Conservation (phyloP, 2,888 invertebrate genomes). For the Beris morrisii region DNA sequence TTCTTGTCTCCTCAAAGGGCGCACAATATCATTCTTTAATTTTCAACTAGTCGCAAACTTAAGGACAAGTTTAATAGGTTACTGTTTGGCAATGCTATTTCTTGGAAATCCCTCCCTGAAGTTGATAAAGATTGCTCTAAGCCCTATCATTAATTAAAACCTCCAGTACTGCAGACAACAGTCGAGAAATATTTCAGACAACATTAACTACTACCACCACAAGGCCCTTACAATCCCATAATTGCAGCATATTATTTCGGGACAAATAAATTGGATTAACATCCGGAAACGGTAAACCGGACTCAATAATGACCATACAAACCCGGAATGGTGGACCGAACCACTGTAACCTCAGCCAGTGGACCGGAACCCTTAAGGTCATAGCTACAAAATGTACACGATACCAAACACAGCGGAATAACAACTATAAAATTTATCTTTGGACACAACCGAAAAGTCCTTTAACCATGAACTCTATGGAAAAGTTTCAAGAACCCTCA, state of each 20-base stretch:
- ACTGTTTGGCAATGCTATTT: too few relatives aligned
- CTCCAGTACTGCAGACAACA: not conserved
- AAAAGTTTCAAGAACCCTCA: not conserved
- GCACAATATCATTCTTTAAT: too few relatives aligned
- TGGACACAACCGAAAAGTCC: not conserved
- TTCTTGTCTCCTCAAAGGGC: too few relatives aligned
- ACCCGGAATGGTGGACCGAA: not conserved
- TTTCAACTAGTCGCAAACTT: too few relatives aligned
- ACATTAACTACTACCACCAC: not conserved
- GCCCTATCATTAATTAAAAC: not conserved
- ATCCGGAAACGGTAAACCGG: slow-evolving; percentile 3
- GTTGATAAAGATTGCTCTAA: not conserved
- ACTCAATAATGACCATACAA: slow-evolving; percentile 3
- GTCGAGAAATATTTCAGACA: not conserved
- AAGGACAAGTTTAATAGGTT: too few relatives aligned
- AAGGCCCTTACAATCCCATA: not conserved
- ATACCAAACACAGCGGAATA: not conserved
- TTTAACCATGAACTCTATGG: not conserved
- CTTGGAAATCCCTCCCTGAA: too few relatives aligned
- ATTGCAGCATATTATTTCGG: too few relatives aligned
- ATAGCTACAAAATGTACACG: not conserved
- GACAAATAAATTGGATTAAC: not conserved
- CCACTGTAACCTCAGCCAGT: not conserved
- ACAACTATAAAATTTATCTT: not conserved
- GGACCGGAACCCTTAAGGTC: not conserved